phyloP scores from a whole-genome alignment of 1,140 invertebrate genomes.

The Aphelinus atriplicis region DNA sequence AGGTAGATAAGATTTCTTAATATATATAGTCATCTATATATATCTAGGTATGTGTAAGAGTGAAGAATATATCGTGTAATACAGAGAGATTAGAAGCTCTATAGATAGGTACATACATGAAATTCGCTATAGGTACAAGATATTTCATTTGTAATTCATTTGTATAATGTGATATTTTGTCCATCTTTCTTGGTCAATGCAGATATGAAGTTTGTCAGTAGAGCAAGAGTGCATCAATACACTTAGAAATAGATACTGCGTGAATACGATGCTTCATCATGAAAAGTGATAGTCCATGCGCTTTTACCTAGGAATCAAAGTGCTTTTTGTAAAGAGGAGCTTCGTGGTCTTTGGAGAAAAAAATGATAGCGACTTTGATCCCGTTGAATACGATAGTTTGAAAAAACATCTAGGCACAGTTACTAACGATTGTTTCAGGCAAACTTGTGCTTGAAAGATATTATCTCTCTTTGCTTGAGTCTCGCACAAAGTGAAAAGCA shows the following conservation, averaged over 20 bases:
- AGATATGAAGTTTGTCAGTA: slow-evolving; percentile 8
- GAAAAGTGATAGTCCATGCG: slow-evolving; percentile 34
- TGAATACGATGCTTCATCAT: slow-evolving; percentile 37
- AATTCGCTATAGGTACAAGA: slow-evolving; percentile 44
- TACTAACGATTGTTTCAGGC: slow-evolving; percentile 58
- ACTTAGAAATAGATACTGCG: slow-evolving; percentile 27
- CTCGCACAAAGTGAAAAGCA: slow-evolving; percentile 22
- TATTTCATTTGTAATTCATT: slow-evolving; percentile 18
- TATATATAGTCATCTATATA: slow-evolving; percentile 45
- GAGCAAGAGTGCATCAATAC: too few species aligned
- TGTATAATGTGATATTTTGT: not conserved
- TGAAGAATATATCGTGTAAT: slow-evolving; percentile 45
- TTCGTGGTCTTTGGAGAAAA: too few species aligned
- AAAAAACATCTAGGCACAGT: slow-evolving; percentile 59
- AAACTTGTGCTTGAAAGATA: slow-evolving; percentile 47
- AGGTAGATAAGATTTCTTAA: slow-evolving; percentile 18
- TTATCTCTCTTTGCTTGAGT: slow-evolving; percentile 25
- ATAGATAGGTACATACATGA: slow-evolving; percentile 48
- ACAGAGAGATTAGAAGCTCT: slow-evolving; percentile 50
- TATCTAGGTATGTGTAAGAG: slow-evolving; percentile 44
- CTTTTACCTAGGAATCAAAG: not conserved
- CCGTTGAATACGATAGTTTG: slow-evolving; percentile 58
- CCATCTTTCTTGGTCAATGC: slow-evolving; percentile 5
- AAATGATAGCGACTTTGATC: slow-evolving; percentile 53
- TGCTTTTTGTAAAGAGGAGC: too few species aligned